Evolutionary conservation across 2,888 invertebrate species (phyloP).

Genomic region (Malthinus flaveolus): DNA sequence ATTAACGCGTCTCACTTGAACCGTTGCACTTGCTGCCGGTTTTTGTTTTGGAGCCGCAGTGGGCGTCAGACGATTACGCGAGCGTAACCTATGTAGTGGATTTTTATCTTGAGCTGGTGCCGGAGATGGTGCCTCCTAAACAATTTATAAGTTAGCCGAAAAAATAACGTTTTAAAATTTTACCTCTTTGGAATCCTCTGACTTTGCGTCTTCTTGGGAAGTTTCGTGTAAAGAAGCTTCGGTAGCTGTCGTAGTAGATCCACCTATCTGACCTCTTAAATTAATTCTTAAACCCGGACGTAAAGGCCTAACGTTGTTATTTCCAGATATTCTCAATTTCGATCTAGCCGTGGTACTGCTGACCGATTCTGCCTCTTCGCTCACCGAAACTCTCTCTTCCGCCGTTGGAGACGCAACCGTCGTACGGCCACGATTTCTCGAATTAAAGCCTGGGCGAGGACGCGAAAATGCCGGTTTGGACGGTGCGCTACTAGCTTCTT

Average conservation of each 20-base stretch:
- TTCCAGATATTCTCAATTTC: conserved; percentile 49
- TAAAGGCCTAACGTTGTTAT: conserved; percentile 59
- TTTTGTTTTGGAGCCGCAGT: conserved; percentile 34
- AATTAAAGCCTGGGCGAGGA: conserved; percentile 56
- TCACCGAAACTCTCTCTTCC: conserved; percentile 27
- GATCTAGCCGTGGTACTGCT: conserved; percentile 44
- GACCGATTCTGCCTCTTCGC: conserved; percentile 38
- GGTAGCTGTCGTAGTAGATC: conserved; percentile 56
- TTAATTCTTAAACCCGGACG: conserved; percentile 70
- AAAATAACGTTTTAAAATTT: neutral
- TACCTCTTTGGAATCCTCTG: conserved; percentile 46
- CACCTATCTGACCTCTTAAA: conserved; percentile 58
- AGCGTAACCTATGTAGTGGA: conserved; percentile 52
- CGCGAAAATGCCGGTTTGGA: conserved; percentile 52
- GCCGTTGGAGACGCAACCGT: conserved; percentile 45
- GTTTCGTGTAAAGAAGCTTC: conserved; percentile 52
- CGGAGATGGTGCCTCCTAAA: conserved; percentile 40
- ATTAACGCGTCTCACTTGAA: conserved; percentile 60
- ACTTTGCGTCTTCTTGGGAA: conserved; percentile 57
- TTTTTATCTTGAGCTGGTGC: conserved; percentile 44
- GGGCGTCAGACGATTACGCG: conserved; percentile 56
- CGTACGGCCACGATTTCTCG: conserved; percentile 45
- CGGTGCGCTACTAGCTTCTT: conserved; percentile 52
- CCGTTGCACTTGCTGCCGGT: conserved; percentile 56
- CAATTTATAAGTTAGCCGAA: neutral